A percentile compares a stretch with the other conserved stretches of the same genome.
These are phyloP conservation scores for Drosophila tsacasi DNA, from an alignment of 1,140 invertebrate species.

Conservation along the genomic window DNA sequence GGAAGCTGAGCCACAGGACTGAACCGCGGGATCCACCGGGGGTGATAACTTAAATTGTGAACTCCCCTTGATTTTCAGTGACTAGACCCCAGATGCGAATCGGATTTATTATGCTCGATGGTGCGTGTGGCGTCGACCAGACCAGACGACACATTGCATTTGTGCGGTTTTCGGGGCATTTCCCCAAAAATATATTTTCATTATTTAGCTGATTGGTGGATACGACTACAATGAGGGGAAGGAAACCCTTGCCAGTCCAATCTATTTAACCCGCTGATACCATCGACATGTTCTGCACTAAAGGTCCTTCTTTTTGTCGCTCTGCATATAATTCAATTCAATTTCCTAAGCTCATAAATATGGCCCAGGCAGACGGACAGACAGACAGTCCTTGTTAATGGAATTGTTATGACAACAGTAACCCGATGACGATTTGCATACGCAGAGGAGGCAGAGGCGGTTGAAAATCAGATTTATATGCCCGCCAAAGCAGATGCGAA, in stretches of 20 bases:
- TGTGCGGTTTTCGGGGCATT: slow-evolving; percentile 60
- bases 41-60: slow-evolving; percentile 67
- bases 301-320: slow-evolving; percentile 42
- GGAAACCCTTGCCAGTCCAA: slow-evolving; percentile 45
- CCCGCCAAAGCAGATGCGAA: slow-evolving; percentile 61
- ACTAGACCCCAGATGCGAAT: slow-evolving; percentile 55
- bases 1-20: slow-evolving; percentile 44
- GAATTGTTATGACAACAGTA: slow-evolving; percentile 75
- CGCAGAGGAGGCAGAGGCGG: slow-evolving; percentile 15
- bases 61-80: slow-evolving; percentile 22
- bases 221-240: slow-evolving; percentile 19
- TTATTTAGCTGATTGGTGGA: slow-evolving; percentile 42
- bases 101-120: slow-evolving; percentile 74
- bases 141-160: slow-evolving; percentile 41
- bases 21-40: slow-evolving; percentile 1
- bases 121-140: slow-evolving; percentile 59
- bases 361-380: slow-evolving; percentile 26
- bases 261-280: slow-evolving; percentile 23
- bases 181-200: slow-evolving; percentile 36
- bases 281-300: slow-evolving; percentile 37
- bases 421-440: slow-evolving; percentile 50
- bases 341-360: slow-evolving; percentile 74
- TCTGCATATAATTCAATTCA: slow-evolving; percentile 63
- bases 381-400: slow-evolving; percentile 64
- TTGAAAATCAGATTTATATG: slow-evolving; percentile 72